phyloP scores from a whole-genome alignment of 2,888 invertebrate species.

The Caenorhabditis angaria region DNA sequence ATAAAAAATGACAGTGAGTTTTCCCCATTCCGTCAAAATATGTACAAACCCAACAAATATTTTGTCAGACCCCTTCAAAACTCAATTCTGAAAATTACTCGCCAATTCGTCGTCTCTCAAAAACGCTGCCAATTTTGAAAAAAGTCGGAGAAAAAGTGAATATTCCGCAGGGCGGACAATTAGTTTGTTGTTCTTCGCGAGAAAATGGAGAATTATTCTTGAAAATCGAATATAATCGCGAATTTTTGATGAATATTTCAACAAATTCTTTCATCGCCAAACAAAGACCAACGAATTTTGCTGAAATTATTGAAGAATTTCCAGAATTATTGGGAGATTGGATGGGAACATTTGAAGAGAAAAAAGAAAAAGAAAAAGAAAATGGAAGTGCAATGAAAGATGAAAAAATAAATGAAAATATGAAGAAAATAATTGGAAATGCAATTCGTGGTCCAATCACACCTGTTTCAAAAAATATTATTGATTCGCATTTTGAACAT shows the following conservation, averaged over 20 bases:
- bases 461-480: not conserved
- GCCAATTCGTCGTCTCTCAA: too few relatives aligned
- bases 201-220: not conserved
- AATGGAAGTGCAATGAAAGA: not conserved
- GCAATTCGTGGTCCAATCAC: not conserved
- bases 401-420: not conserved
- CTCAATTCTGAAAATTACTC: too few relatives aligned
- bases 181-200: slow-evolving; percentile 23
- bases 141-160: slow-evolving; percentile 26
- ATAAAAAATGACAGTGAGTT: too few relatives aligned
- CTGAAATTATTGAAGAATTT: not conserved
- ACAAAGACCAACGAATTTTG: not conserved
- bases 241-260: not conserved
- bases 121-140: not conserved
- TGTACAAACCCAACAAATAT: too few relatives aligned
- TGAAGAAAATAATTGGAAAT: not conserved
- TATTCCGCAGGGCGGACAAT: slow-evolving; percentile 36
- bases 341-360: not conserved
- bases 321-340: not conserved
- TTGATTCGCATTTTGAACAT: not conserved
- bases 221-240: not conserved
- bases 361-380: not conserved
- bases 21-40: too few relatives aligned
- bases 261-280: not conserved
- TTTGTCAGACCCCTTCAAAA: too few relatives aligned